Percentiles rank a stretch among this genome's conserved stretches.
These are phyloP conservation scores for Procavia capensis DNA, from an alignment of 2,113 vertebrate species.

Conservation along the genomic window DNA sequence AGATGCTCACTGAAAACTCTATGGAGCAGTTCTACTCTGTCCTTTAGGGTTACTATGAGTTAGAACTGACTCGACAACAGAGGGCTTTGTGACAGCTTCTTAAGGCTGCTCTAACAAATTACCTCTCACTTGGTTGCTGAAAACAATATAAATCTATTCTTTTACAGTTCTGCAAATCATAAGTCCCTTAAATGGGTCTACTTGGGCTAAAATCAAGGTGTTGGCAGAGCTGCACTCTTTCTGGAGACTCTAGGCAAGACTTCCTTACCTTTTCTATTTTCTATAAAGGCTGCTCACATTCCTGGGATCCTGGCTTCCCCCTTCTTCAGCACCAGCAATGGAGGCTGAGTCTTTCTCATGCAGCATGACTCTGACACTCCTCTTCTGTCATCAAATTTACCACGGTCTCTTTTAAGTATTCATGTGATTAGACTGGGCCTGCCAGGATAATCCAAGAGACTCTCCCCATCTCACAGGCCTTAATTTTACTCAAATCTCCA, in stretches of 20 bases:
- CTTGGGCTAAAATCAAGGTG: neutral
- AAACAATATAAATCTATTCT: too few relatives aligned
- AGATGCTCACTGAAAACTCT: too few relatives aligned
- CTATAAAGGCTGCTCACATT: neutral
- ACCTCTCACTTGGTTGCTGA: too few relatives aligned
- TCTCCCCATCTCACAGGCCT: neutral
- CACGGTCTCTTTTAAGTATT: neutral
- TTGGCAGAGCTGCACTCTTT: too few relatives aligned
- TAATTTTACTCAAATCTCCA: neutral
- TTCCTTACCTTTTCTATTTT: neutral
- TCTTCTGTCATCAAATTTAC: neutral
- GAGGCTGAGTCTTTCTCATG: neutral
- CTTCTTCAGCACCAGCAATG: neutral
- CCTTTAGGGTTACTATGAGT: too few relatives aligned
- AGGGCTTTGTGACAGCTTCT: too few relatives aligned
- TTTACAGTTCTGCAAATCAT: too few relatives aligned
- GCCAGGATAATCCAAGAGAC: neutral
- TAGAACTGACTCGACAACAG: too few relatives aligned
- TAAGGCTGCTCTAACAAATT: accelerated
- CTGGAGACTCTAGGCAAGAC: neutral
- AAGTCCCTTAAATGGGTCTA: neutral
- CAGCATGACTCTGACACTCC: neutral
- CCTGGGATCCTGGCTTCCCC: neutral
- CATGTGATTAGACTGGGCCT: neutral
- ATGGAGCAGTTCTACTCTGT: too few relatives aligned